Evolutionary conservation across 2,888 invertebrate species (phyloP), one percentile per base, ranked within the genome.

Genomic region (Agapetus fuscipes): DNA sequence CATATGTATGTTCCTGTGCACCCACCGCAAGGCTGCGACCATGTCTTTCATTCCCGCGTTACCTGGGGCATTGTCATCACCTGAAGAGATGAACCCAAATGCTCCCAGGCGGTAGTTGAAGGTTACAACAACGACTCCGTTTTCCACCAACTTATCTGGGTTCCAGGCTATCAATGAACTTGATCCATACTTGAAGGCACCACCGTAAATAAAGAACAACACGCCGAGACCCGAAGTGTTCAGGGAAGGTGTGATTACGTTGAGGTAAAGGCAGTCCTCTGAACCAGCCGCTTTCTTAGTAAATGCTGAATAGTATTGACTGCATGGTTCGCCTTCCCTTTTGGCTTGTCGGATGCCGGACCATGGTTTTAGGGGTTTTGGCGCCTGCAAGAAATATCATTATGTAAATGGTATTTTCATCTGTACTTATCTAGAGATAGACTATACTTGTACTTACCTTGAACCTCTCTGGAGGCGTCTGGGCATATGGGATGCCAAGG

Each of bases 241-340:
- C 31, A 79, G 55, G 46, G 65, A 70, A 1, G 80, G 78, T 0
- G 76, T 73, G 58, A 75, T 79, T 0, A 82, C 71, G 54, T 81
- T 83, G 2, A 83, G 61, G 54, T 77, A 80, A 0, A 83, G 66
- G 50, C 82, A 83, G 56, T 82, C 80, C 50, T 83, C 82, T 34
- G 59, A 64, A 0, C 78, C 78, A 0, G 59, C 52, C 42, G 66
- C 66, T 26, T 27, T 24, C 11, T 20, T 29, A 2, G 15, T 11
- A 6, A 39, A 16, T n/a, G n/a, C 46, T 3, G 59, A 51, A 41
- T 72, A 70, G 1, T 71, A 52, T 56, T 82, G 82, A 1, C 76
- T 73, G 48, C 75, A 72, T 1, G 73, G 64, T 17, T 73, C 70
- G 3, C 76, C 70, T 54, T 79, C 80, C 2, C 72, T 61, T 1